A percentile compares a stretch with the other conserved stretches of the same genome.
phyloP scores from a whole-genome alignment of 2,797 vertebrate genomes.

The Chloroceryle amazona region DNA sequence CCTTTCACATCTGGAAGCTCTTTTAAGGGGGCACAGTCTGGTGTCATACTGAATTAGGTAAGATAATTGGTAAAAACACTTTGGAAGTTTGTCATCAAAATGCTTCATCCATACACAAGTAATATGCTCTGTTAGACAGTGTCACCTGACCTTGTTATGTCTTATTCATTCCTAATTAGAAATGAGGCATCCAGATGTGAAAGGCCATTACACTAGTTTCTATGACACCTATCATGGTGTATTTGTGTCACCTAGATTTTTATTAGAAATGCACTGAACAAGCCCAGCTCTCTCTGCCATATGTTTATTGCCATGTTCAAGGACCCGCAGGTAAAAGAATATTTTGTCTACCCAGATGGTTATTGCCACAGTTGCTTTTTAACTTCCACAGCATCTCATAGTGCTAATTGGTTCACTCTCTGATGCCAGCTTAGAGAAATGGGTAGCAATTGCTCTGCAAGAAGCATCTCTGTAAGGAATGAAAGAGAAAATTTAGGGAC shows the following conservation, averaged over 20 bases:
- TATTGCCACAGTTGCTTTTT: slow-evolving; percentile 48
- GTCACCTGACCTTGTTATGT: slow-evolving; percentile 59
- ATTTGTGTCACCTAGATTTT: slow-evolving; percentile 65
- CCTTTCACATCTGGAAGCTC: neutral
- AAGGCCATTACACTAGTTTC: slow-evolving; percentile 54
- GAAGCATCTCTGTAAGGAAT: neutral
- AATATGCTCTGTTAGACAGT: slow-evolving; percentile 24
- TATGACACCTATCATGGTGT: slow-evolving; percentile 38
- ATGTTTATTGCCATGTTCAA: slow-evolving; percentile 66
- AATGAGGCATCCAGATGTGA: slow-evolving; percentile 55
- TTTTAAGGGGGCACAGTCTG: neutral
- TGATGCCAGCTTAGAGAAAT: slow-evolving; percentile 18
- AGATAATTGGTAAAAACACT: neutral
- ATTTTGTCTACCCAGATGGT: slow-evolving; percentile 60
- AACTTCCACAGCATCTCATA: slow-evolving; percentile 45
- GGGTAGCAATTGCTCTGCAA: neutral
- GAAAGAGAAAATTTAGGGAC: neutral
- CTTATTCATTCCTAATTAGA: slow-evolving; percentile 66
- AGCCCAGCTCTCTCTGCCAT: slow-evolving; percentile 36
- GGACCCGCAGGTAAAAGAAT: slow-evolving; percentile 55
- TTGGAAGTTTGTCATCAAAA: slow-evolving; percentile 41
- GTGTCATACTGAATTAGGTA: neutral
- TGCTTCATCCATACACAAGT: slow-evolving; percentile 20
- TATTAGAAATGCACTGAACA: slow-evolving; percentile 62
- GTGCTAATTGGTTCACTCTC: slow-evolving; percentile 63